Base-by-base conservation (phyloP, 2,888 invertebrate genomes). In the Trachelus stipa region DNA sequence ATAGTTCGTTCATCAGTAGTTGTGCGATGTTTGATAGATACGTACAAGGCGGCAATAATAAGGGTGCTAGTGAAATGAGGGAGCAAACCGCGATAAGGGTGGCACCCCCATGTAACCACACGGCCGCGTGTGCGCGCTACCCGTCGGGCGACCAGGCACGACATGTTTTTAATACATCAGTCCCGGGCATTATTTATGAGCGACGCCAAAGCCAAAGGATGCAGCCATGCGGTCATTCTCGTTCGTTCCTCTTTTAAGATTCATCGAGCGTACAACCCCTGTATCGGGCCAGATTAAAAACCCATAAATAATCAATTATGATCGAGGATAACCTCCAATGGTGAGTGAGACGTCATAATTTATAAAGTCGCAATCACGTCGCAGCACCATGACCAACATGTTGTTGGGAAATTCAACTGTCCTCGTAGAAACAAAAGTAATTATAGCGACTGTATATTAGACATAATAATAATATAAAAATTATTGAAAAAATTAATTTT, bases 261-360 rank as follows among this genome's bases (percentile, higher is more conserved):
- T 37, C 69, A 15, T 37, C 33, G 73, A 35, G 37, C 56, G 69
- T 74, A 35, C 23, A 40, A 68, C 30, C 40, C 40, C 40, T 23
- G 76, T 23, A 23, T 31, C 56, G 23, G 31, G 33, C 76, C 33
- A 73, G 76, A 76, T 77, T 76, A 76, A 79, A 82, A 77, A 74
- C 76, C 73, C 80, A 82, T 80, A 80, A 82, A 82, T 82, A 80
- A 80, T 81, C 81, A 78, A 82, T 82, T 80, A 81, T 71, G 77
- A 73, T 74, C 73, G 69, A 31, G 68, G 73, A 76, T 56, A 73
- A 76, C 77, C 34, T 34, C 75, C 73, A 73, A 77, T 77, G 68
- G 76, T 12, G 74, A 30, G 34, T 71, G 71, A 71, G 74, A 34
- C 74, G 35, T 35, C 74, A n/a, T 73, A 35, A 35, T 23, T 34